Evolutionary conservation across 2,113 vertebrate genomes (phyloP).

Genomic region (Loxodonta africana): DNA sequence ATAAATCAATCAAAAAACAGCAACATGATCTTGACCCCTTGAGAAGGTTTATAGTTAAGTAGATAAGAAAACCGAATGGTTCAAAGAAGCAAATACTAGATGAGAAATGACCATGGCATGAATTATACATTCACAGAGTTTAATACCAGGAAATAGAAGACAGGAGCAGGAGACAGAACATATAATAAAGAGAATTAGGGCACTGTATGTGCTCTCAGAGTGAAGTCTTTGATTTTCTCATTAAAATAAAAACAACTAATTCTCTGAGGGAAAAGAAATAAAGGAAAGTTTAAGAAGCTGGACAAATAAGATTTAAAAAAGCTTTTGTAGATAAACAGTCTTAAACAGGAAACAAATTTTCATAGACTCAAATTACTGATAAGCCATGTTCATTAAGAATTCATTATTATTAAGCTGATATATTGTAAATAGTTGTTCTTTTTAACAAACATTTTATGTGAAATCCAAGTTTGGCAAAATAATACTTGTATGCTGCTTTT

Average conservation of each 20-base stretch:
- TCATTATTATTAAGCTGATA: background rate
- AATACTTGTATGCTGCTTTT: background rate
- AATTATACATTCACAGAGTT: background rate
- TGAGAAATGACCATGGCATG: background rate
- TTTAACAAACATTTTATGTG: background rate
- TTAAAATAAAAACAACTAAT: background rate
- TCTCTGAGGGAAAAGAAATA: background rate
- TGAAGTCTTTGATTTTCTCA: background rate
- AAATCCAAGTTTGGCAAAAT: background rate
- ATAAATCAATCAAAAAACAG: background rate
- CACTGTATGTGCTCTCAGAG: background rate
- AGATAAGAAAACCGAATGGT: background rate
- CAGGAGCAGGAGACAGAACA: background rate
- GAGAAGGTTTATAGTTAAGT: background rate
- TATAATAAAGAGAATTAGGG: background rate
- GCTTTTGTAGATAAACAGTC: background rate
- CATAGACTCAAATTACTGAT: background rate
- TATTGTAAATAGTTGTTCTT: background rate
- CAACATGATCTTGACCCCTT: background rate
- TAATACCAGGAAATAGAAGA: background rate
- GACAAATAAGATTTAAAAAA: background rate
- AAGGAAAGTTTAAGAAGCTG: background rate
- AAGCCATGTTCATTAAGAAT: background rate
- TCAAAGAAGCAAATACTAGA: background rate
- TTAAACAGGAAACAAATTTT: conserved; percentile 25